Evolutionary conservation across 1,140 invertebrate genomes (phyloP), one percentile per base, ranked within the genome.

Genomic region (Scaptomyza graminum): DNA sequence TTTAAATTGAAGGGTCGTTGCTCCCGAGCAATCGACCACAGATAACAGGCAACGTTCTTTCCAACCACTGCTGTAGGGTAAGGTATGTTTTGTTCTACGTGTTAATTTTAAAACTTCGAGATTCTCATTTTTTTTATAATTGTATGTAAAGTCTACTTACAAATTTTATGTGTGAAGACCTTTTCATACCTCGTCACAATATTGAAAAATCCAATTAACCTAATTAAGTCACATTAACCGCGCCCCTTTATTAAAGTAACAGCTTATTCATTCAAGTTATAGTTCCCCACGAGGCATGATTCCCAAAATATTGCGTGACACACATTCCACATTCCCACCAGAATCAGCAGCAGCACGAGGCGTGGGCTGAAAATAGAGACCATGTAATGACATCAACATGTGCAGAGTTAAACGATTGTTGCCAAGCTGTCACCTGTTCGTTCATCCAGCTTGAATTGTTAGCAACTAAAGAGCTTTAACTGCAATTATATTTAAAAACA

Each of bases 121-220:
- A 22, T 22, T 22, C 18, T 3, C 4, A 22, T 22, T 22, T 22
- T 22, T 22, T 22, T 22, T 22, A 22, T 22, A 22, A 22, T 2
- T 2, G 18, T 22, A 22, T 22, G 4, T 22, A 22, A 22, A 22
- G 18, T 22, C 18, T 3, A 22, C 18, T 22, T 2, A 22, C 18
- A 22, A 22, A 3, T 22, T 3, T 22, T 22, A 22, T 22, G 18
- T 22, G 18, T 22, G 6, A 28, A 28, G 6, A 6, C 5, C 28
- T 7, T 28, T 7, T 11, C 34, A 11, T 37, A 37, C 9, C 34
- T 37, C 34, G 43, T 76, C 60, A 47, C 64, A 66, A 74, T 69
- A 82, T 81, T 85, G 87, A 82, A 87, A 87, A 87, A 82, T 87
- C 74, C 83, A 87, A 88, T 87, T 87, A 88, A 67, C 78, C 67